phyloP scores from a whole-genome alignment of 2,888 invertebrate species.

The Rapana venosa region DNA sequence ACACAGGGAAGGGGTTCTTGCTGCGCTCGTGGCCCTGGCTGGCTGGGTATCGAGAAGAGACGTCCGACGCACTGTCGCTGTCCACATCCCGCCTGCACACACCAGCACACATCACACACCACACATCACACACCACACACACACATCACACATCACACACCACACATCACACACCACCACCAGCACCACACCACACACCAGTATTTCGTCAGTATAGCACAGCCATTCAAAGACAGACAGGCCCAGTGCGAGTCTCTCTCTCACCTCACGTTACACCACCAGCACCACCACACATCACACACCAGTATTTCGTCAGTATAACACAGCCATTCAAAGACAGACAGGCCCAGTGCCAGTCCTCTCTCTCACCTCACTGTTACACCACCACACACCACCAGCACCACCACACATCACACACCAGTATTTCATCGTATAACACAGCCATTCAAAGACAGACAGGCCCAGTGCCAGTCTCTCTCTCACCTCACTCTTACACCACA shows the following conservation, averaged over 20 bases:
- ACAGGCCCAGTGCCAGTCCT: background rate
- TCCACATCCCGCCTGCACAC: slow-evolving; percentile 62
- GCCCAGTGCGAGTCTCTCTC: background rate
- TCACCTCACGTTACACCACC: too few species aligned
- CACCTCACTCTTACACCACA: too few species aligned
- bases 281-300: too few species aligned
- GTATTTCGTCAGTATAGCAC: too few species aligned
- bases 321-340: background rate
- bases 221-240: background rate
- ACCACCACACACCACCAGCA: too few species aligned
- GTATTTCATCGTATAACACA: too few species aligned
- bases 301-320: too few species aligned
- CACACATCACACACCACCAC: too few species aligned
- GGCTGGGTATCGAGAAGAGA: slow-evolving; percentile 56
- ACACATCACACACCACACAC: too few species aligned
- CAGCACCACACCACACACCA: too few species aligned
- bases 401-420: background rate
- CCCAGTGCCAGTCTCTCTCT: background rate
- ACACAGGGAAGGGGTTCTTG: slow-evolving; percentile 32
- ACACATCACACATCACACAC: too few species aligned
- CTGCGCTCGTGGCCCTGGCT: slow-evolving; percentile 32
- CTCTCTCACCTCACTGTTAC: too few species aligned
- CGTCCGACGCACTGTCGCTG: slow-evolving; percentile 73
- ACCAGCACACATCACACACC: background rate
- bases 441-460: background rate